Base-by-base conservation (phyloP, 2,888 invertebrate species). In the Apocheima hispidaria region DNA sequence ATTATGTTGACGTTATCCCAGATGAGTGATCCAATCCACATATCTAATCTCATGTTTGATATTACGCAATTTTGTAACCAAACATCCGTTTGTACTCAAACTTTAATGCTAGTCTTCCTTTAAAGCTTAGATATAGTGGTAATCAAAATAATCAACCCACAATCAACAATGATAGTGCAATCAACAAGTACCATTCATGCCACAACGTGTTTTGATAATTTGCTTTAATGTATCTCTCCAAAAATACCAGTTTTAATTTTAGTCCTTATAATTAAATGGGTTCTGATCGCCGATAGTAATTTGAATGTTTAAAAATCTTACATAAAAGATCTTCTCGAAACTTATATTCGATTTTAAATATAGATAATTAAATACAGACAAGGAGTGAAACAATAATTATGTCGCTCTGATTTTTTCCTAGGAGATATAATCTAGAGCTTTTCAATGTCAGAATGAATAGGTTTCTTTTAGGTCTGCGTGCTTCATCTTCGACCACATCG, bases 41-140 rank as follows among this genome's bases (percentile, higher is more conserved):
- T 62, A n/a, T n/a, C n/a, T n/a, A 62, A 62, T 62, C 61, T 36
- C 26, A 51, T 59, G 63, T 65, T 66, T 66, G 58, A 54, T 55
- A 63, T 62, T 63, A 63, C 65, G 61, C 49, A 59, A 65, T 59
- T 48, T 48, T 41, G 58, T 60, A 30, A 50, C 49, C 54, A 60
- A 61, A 63, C 59, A 63, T 69, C 68, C 65, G 65, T 68, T 62
- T 60, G 48, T 41, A 68, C 60, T 63, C 53, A 46, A 26, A 36
- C 40, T 48, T 49, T 71, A 72, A 72, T 72, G 57, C 70, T 63
- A 40, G 51, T 46, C 68, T 71, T 72, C 71, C 69, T 72, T 63
- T 66, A 56, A 56, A 63, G 63, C 70, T 68, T 67, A 64, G 63
- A 63, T 57, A 61, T 41, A 36, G 43, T 26, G 41, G n/a, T n/a